These are phyloP conservation scores for Leguminivora glycinivorella DNA, from an alignment of 1,140 invertebrate genomes.

Conservation along the genomic window DNA sequence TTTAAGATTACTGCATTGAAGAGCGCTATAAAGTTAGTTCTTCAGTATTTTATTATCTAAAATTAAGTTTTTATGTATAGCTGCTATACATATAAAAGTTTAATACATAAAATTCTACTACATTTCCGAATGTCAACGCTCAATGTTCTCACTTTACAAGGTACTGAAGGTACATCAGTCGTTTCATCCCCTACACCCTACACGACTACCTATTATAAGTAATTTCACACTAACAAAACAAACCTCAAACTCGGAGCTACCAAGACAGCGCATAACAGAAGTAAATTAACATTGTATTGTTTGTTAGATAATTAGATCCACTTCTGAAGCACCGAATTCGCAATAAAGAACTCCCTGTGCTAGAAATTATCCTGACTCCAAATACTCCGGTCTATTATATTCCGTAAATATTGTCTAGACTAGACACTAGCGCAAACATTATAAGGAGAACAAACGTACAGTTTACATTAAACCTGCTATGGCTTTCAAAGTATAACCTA, in stretches of 20 bases:
- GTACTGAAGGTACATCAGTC: too few species aligned
- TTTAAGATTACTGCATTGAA: too few species aligned
- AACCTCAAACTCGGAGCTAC: not conserved
- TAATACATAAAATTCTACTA: too few species aligned
- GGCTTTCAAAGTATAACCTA: not conserved
- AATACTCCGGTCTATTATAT: slow-evolving; percentile 10
- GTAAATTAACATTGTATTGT: not conserved
- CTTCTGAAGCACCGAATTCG: slow-evolving; percentile 1
- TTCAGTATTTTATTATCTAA: too few species aligned
- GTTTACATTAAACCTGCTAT: slow-evolving; percentile 3
- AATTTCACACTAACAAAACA: not conserved
- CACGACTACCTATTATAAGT: too few species aligned
- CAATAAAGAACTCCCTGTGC: slow-evolving; percentile 4
- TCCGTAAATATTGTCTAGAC: slow-evolving; percentile 6
- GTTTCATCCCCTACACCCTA: too few species aligned
- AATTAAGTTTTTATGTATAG: too few species aligned
- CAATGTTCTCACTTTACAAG: too few species aligned
- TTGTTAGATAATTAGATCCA: not conserved
- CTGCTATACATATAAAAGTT: too few species aligned
- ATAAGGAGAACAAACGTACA: slow-evolving; percentile 1
- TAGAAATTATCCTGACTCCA: not conserved
- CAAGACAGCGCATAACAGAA: not conserved
- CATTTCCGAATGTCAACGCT: too few species aligned
- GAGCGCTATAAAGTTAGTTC: too few species aligned
- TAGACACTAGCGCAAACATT: slow-evolving; percentile 10